A percentile compares a stretch with the other conserved stretches of the same genome.
Conservation (phyloP, 2,888 invertebrate genomes). For the Caenorhabditis becei region DNA sequence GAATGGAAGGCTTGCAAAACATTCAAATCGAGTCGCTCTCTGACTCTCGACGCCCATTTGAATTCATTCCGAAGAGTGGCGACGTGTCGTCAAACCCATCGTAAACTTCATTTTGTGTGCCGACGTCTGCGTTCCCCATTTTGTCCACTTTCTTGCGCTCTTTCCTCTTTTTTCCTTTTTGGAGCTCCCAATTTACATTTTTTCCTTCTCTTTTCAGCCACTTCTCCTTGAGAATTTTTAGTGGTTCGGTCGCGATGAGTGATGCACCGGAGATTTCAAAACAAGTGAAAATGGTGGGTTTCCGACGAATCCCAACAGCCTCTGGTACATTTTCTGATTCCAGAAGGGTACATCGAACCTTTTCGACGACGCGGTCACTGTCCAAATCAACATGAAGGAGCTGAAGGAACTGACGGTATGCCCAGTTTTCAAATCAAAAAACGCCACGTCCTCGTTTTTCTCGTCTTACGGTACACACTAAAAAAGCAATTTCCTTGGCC, state of each 20-base stretch:
- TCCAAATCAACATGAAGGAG: slow-evolving; percentile 22
- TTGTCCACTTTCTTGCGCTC: background rate
- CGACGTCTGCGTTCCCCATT: slow-evolving; percentile 14
- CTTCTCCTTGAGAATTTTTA: background rate
- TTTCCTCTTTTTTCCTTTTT: background rate
- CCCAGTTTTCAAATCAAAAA: too few species aligned
- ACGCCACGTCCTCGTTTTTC: too few species aligned
- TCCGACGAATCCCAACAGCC: background rate
- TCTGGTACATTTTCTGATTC: background rate
- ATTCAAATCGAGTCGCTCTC: background rate
- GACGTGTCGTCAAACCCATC: background rate
- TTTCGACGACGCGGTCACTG: slow-evolving; percentile 18
- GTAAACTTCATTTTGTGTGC: slow-evolving; percentile 2
- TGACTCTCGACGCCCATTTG: slow-evolving; percentile 4
- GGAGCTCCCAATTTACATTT: background rate
- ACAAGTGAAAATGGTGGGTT: background rate
- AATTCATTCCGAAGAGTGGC: slow-evolving; percentile 4
- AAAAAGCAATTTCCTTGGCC: too few species aligned
- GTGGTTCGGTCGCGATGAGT: background rate
- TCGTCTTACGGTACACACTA: too few species aligned
- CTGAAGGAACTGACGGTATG: slow-evolving; percentile 8
- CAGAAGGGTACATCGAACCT: slow-evolving; percentile 14
- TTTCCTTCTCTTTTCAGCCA: slow-evolving; percentile 1
- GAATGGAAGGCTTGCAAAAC: background rate
- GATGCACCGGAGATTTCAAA: slow-evolving; percentile 5